A percentile compares a stretch with the other conserved stretches of the same genome.
phyloP scores from a whole-genome alignment of 2,888 invertebrate genomes.

The Heliconius hortense region DNA sequence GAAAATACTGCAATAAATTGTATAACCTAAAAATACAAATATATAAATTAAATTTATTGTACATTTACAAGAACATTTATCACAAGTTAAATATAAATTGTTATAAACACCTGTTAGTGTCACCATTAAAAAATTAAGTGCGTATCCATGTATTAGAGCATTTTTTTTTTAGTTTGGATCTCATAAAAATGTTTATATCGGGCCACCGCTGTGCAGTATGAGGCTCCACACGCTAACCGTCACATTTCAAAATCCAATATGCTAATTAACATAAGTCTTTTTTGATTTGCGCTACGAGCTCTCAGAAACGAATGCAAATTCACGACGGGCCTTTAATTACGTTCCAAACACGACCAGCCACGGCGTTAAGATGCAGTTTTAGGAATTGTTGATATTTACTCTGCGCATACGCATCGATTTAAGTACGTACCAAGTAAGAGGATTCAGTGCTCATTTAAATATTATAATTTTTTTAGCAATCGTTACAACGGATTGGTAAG shows the following conservation, averaged over 20 bases:
- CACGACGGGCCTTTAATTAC: slow-evolving; percentile 76
- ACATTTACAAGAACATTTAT: slow-evolving; percentile 19
- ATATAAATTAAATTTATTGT: not conserved
- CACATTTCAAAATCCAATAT: slow-evolving; percentile 81
- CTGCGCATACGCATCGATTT: slow-evolving; percentile 60
- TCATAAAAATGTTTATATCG: slow-evolving; percentile 62
- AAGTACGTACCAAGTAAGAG: slow-evolving; percentile 60
- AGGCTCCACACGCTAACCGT: slow-evolving; percentile 73
- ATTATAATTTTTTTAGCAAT: slow-evolving; percentile 60
- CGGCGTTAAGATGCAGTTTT: slow-evolving; percentile 77
- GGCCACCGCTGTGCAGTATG: slow-evolving; percentile 77
- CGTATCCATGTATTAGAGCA: slow-evolving; percentile 60
- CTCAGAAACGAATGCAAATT: slow-evolving; percentile 80
- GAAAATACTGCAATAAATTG: not conserved
- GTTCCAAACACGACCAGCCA: slow-evolving; percentile 73
- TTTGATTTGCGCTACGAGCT: slow-evolving; percentile 74
- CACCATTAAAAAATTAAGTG: slow-evolving; percentile 34
- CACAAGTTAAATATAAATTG: slow-evolving; percentile 25
- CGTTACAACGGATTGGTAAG: slow-evolving; percentile 39
- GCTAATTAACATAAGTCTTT: slow-evolving; percentile 78
- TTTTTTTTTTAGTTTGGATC: slow-evolving; percentile 47
- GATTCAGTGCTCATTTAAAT: slow-evolving; percentile 62
- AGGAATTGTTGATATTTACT: slow-evolving; percentile 67
- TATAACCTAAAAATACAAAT: not conserved
- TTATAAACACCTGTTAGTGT: slow-evolving; percentile 37